phyloP scores from a whole-genome alignment of 1,140 invertebrate species.

The Onthophagus taurus region DNA sequence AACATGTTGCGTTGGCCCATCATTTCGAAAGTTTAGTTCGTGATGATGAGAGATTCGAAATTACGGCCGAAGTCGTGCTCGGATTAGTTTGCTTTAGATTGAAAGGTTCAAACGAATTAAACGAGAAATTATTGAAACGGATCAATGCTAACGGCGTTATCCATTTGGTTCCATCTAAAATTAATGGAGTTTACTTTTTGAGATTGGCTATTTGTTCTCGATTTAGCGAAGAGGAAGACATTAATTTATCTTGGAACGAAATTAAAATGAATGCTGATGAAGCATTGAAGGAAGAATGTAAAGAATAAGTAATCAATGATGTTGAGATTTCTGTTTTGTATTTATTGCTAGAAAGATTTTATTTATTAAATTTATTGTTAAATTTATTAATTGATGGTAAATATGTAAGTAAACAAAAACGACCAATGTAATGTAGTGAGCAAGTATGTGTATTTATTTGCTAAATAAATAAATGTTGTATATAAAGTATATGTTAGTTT shows the following conservation, averaged over 20 bases:
- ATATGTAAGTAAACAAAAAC: no score
- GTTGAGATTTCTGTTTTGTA: no score
- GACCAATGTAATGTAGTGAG: no score
- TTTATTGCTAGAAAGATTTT: no score
- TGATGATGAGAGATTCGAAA: slow-evolving; percentile 68
- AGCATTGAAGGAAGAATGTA: slow-evolving; percentile 33
- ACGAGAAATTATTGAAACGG: slow-evolving; percentile 71
- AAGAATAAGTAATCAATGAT: no score
- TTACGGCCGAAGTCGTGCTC: slow-evolving; percentile 77
- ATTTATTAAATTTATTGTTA: no score
- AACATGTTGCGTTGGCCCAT: slow-evolving; percentile 68
- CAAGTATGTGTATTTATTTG: no score
- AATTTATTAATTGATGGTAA: no score
- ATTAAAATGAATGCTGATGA: slow-evolving; percentile 63
- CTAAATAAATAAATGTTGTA: no score
- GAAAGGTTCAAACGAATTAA: slow-evolving; percentile 76
- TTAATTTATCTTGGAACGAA: slow-evolving; percentile 80
- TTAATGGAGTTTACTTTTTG: slow-evolving; percentile 75
- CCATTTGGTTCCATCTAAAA: slow-evolving; percentile 88
- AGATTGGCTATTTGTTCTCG: slow-evolving; percentile 86
- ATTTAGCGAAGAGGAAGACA: slow-evolving; percentile 71
- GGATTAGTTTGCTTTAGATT: slow-evolving; percentile 91
- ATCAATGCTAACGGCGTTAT: slow-evolving; percentile 92
- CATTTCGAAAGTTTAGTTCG: slow-evolving; percentile 53
- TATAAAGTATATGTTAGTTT: no score